Conservation (phyloP, 1,140 invertebrate species). For the Mercenaria mercenaria region DNA sequence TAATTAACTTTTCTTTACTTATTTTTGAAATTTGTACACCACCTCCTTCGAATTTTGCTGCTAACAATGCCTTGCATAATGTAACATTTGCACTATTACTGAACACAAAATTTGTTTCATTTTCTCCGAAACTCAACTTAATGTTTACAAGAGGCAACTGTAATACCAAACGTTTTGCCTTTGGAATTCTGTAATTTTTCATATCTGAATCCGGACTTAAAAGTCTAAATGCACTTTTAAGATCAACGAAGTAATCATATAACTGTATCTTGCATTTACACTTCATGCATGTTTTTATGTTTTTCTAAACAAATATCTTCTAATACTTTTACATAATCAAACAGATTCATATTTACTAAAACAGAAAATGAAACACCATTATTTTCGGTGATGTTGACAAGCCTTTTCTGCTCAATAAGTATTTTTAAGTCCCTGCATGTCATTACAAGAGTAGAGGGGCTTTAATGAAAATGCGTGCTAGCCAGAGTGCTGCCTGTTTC, state of each 20-base stretch:
- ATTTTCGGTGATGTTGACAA: constrained; percentile 20
- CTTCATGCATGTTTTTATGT: constrained; percentile 20
- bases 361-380: constrained; percentile 24
- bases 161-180: constrained; percentile 29
- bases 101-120: not conserved
- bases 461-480: constrained; percentile 15
- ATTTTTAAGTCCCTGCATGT: constrained; percentile 7
- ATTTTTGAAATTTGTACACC: constrained; percentile 30
- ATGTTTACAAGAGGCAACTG: constrained; percentile 22
- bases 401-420: not conserved
- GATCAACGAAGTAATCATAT: constrained; percentile 16
- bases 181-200: constrained; percentile 30
- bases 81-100: constrained; percentile 20
- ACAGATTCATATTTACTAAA: constrained; percentile 23
- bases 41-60: constrained; percentile 9
- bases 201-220: constrained; percentile 26
- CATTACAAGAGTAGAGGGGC: constrained; percentile 14
- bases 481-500: not conserved
- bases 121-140: constrained; percentile 19
- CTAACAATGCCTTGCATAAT: constrained; percentile 29
- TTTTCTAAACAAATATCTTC: constrained; percentile 16
- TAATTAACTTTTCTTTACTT: constrained; percentile 11
- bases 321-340: constrained; percentile 16
- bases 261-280: constrained; percentile 29
- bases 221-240: constrained; percentile 25